A percentile compares a stretch with the other conserved stretches of the same genome.
These are phyloP conservation scores for Odontocolon sp. DNA, from an alignment of 2,888 invertebrate genomes.

Conservation along the genomic window DNA sequence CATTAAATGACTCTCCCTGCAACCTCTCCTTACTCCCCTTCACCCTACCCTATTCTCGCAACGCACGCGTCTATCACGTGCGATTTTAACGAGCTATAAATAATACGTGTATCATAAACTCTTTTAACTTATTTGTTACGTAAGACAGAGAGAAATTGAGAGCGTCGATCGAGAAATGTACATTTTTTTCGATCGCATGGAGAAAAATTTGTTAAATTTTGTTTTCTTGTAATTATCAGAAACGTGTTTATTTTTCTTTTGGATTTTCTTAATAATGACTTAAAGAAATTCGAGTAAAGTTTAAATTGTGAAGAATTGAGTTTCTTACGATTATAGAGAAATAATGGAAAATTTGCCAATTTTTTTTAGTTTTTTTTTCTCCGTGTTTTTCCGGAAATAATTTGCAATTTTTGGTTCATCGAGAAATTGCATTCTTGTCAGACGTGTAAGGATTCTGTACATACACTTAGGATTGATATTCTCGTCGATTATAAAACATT, in stretches of 20 bases:
- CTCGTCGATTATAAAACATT: background rate
- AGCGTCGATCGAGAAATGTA: no score
- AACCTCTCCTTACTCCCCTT: no score
- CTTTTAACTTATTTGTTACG: constrained; percentile 54
- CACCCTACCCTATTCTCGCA: background rate
- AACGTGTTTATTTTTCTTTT: no score
- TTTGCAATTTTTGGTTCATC: constrained; percentile 17
- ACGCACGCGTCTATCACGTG: constrained; percentile 18
- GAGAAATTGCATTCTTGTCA: background rate
- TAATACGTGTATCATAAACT: constrained; percentile 53
- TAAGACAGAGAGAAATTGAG: background rate
- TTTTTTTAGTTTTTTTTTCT: background rate
- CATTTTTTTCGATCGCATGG: no score
- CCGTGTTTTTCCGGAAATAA: constrained; percentile 14
- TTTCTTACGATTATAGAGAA: no score
- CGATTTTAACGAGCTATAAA: constrained; percentile 59
- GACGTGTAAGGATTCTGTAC: constrained; percentile 66
- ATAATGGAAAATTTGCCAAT: background rate
- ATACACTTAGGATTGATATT: constrained; percentile 58
- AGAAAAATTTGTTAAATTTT: no score
- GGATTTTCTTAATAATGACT: no score
- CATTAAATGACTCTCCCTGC: no score
- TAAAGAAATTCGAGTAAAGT: no score
- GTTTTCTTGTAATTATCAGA: no score
- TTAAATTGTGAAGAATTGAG: no score